phyloP scores from a whole-genome alignment of 2,797 vertebrate genomes.

The Allobates femoralis region DNA sequence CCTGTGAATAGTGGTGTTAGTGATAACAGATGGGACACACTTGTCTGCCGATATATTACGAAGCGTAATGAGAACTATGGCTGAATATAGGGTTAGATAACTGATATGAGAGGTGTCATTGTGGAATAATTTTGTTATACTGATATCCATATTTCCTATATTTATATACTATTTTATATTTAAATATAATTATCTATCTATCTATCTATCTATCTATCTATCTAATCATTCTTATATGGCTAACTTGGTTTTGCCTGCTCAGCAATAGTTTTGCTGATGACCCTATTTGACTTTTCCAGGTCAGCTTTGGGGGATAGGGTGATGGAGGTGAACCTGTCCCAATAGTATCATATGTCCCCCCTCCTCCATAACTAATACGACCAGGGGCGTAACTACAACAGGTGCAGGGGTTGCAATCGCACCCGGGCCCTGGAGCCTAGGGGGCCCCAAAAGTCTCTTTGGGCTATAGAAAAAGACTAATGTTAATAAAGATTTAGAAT shows the following conservation, averaged over 20 bases:
- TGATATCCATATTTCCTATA: no score
- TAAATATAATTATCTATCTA: neutral
- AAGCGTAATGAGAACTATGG: neutral
- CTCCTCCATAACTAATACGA: neutral
- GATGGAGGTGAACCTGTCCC: neutral
- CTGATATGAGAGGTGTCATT: neutral
- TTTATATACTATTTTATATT: no score
- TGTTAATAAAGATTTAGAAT: no score
- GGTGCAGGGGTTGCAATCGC: no score
- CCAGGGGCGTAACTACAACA: no score
- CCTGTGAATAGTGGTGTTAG: neutral
- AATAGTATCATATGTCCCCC: neutral
- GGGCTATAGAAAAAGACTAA: no score
- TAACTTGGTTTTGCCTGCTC: neutral
- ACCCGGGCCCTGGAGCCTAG: no score
- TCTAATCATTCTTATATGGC: neutral
- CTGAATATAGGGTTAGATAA: neutral
- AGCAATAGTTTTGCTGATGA: neutral
- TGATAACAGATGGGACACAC: neutral
- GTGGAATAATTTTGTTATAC: no score
- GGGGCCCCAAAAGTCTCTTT: no score
- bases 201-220: slow-evolving; percentile 15
- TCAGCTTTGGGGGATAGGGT: neutral
- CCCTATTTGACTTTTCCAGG: neutral
- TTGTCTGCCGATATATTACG: neutral